Evolutionary conservation across 2,888 invertebrate species (phyloP).

Genomic region (Julus scanicus): DNA sequence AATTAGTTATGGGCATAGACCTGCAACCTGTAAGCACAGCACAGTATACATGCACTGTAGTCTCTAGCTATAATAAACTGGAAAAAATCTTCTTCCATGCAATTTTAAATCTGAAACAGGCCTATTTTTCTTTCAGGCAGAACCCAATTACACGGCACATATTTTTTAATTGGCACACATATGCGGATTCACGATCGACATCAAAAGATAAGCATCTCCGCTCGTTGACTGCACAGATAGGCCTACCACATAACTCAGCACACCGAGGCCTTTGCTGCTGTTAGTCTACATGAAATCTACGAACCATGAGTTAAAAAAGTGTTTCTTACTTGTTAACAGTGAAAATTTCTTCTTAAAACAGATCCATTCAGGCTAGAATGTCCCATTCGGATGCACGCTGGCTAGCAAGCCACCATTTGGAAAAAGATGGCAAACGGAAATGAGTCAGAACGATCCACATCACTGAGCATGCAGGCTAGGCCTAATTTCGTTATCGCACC

Average conservation of each 20-base stretch:
- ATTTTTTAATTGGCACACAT: neutral
- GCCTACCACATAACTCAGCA: neutral
- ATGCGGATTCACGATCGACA: neutral
- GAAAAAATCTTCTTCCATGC: too few species aligned
- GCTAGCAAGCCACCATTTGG: neutral
- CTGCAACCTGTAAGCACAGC: neutral
- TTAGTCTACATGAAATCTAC: neutral
- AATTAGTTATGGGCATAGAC: neutral
- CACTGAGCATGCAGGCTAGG: neutral
- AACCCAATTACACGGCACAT: neutral
- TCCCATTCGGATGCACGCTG: neutral
- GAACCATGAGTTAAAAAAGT: neutral
- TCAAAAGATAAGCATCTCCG: neutral
- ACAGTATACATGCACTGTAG: too few species aligned
- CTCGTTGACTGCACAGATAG: neutral
- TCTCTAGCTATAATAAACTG: too few species aligned
- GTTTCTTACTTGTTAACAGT: neutral
- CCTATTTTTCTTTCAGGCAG: neutral
- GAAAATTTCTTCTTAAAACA: neutral
- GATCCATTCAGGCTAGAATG: neutral
- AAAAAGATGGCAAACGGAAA: slow-evolving; percentile 1
- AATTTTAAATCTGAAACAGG: neutral
- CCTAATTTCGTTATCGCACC: neutral
- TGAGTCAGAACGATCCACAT: slow-evolving; percentile 1
- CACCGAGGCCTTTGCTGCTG: neutral